Evolutionary conservation across 2,888 invertebrate genomes (phyloP).

Genomic region (Exephanes ischioxanthus): DNA sequence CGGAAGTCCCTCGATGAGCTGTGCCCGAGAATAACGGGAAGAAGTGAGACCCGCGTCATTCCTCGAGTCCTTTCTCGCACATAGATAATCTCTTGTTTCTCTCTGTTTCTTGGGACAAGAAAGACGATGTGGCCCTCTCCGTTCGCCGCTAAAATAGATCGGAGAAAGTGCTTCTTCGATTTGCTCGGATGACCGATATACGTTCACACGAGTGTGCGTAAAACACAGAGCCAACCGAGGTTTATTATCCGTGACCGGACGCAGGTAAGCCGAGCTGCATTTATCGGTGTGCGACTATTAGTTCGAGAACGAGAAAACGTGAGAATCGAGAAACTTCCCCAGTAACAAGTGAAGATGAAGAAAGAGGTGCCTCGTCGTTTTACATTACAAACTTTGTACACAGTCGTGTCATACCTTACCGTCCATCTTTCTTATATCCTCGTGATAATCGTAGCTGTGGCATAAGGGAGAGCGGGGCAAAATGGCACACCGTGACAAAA

Average conservation of each 20-base stretch:
- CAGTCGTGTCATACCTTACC: not conserved
- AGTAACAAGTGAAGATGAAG: conserved; percentile 11
- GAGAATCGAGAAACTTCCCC: conserved; percentile 45
- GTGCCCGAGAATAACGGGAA: conserved; percentile 33
- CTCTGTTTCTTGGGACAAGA: conserved; percentile 11
- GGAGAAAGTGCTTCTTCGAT: conserved; percentile 69
- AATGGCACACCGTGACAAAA: too few species aligned
- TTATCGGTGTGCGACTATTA: conserved; percentile 45
- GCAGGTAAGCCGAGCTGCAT: conserved; percentile 32
- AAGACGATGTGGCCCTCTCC: conserved; percentile 41
- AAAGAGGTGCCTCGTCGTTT: not conserved
- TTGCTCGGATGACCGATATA: conserved; percentile 47
- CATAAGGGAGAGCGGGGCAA: too few species aligned
- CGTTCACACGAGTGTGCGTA: not conserved
- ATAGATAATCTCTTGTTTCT: conserved; percentile 28
- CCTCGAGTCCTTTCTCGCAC: conserved; percentile 3
- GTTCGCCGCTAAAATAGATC: conserved; percentile 68
- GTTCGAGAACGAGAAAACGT: conserved; percentile 41
- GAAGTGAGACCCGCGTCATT: conserved; percentile 13
- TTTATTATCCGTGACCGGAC: conserved; percentile 63
- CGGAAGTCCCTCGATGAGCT: conserved; percentile 38
- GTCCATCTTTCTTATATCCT: conserved; percentile 30
- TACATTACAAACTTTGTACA: not conserved
- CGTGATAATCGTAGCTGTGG: conserved; percentile 41
- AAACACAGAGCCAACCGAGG: conserved; percentile 42